These are phyloP conservation scores for Clangula hyemalis DNA, from an alignment of 2,797 vertebrate genomes.

Conservation along the genomic window DNA sequence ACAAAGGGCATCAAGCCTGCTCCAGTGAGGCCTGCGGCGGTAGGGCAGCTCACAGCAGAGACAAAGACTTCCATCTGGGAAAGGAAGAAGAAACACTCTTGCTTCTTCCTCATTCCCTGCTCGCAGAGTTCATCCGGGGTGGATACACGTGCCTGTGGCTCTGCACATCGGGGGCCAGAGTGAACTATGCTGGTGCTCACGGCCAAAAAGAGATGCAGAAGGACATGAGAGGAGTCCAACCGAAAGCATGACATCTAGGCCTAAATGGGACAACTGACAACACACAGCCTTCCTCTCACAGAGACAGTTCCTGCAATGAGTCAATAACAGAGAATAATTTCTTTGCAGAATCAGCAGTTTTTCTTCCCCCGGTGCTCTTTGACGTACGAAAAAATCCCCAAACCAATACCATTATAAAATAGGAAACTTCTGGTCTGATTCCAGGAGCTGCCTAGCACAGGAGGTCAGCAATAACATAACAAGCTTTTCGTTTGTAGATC, in stretches of 20 bases:
- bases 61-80: neutral
- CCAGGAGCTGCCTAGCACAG: neutral
- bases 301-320: neutral
- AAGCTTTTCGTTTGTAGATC: neutral
- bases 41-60: neutral
- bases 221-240: neutral
- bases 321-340: neutral
- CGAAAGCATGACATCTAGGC: neutral
- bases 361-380: neutral
- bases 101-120: neutral
- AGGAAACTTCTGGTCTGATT: neutral
- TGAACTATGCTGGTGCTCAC: neutral
- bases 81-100: neutral
- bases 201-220: neutral
- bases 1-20: neutral
- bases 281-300: neutral
- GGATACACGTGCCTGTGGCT: neutral
- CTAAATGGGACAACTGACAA: neutral
- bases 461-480: neutral
- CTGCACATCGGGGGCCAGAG: accelerated
- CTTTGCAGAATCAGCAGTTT: neutral
- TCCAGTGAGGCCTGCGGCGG: neutral
- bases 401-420: neutral
- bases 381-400: neutral
- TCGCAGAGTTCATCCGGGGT: accelerated